These are phyloP conservation scores for Anthopleura sola DNA, from an alignment of 64 coral and sea anemone genomes.

Conservation along the genomic window DNA sequence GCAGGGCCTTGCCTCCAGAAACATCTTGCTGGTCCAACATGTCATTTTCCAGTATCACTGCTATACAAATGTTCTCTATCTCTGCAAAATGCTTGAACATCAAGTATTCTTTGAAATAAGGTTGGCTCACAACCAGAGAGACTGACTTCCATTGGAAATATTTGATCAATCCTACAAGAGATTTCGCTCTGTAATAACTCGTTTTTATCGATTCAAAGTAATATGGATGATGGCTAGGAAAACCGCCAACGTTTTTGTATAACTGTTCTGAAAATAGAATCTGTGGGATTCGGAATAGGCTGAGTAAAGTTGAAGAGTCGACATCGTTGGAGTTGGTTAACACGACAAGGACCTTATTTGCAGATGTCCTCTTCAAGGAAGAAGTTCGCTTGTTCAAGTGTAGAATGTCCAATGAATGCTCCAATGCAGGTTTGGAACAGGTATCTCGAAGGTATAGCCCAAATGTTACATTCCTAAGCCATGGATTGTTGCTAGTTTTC, in stretches of 20 bases:
- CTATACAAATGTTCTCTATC: conserved; percentile 57
- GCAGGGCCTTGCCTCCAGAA: background rate
- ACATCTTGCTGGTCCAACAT: background rate
- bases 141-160: conserved; percentile 69
- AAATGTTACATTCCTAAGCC: conserved; percentile 37
- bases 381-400: background rate
- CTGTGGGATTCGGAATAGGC: conserved; percentile 71
- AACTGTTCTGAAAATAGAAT: conserved; percentile 41
- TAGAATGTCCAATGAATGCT: conserved; percentile 67
- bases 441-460: conserved; percentile 56
- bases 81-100: conserved; percentile 45
- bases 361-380: background rate
- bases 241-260: background rate
- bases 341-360: conserved; percentile 22
- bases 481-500: conserved; percentile 11
- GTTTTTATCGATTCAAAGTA: conserved; percentile 50
- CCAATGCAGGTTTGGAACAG: conserved; percentile 33
- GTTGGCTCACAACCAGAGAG: conserved; percentile 31
- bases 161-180: conserved; percentile 64
- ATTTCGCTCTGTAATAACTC: conserved; percentile 54
- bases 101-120: conserved; percentile 32
- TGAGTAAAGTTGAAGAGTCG: conserved; percentile 46
- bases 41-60: background rate
- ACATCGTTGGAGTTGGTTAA: conserved; percentile 42
- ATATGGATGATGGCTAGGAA: background rate